Base-by-base conservation (phyloP, 64 coral and sea anemone species). In the Stylophora pistillata region DNA sequence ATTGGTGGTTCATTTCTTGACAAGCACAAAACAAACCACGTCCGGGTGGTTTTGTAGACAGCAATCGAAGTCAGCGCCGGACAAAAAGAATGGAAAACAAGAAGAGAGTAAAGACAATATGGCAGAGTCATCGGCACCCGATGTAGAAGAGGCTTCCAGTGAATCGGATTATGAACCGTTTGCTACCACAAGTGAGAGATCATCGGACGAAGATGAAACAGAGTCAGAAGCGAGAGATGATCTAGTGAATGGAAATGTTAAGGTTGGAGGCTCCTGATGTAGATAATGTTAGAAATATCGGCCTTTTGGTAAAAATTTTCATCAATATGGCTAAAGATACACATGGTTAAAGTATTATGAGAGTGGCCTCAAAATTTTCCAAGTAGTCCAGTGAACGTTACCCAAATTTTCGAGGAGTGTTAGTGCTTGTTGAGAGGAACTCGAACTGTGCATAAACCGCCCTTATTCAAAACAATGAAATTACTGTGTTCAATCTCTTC, bases 41-140 rank as follows among this genome's bases (percentile, higher is more conserved):
- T 53, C 80, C 1, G 52, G 79, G 23, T 91, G 89, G 89, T 91
- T 91, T 85, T 76, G 57, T 53, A 91, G 60, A 58, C 74, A 30
- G 26, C n/a, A 63, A 31, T n/a, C 65, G 23, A 55, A 81, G 5
- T 28, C 77, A 33, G 30, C 13, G 14, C 52, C 9, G 20, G 27
- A 15, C 33, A 23, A 15, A 2, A 84, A 68, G 15, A 18, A 69
- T 7, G 37, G 27, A 63, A 70, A 69, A 70, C 18, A 84, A 53
- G 30, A 57, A 21, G 76, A 56, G 55, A 53, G 10, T 76, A 23
- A 75, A 74, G 23, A 85, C 7, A 5, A 53, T 64, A 15, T n/a
- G 56, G 12, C 10, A 1, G 32, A 53, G 31, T n/a, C 26, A 27
- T 0, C 86, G 5, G 17, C 16, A 77, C 28, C 32, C 5, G 27